Evolutionary conservation across 2,888 invertebrate species (phyloP).

Genomic region (Nesidiocoris tenuis): DNA sequence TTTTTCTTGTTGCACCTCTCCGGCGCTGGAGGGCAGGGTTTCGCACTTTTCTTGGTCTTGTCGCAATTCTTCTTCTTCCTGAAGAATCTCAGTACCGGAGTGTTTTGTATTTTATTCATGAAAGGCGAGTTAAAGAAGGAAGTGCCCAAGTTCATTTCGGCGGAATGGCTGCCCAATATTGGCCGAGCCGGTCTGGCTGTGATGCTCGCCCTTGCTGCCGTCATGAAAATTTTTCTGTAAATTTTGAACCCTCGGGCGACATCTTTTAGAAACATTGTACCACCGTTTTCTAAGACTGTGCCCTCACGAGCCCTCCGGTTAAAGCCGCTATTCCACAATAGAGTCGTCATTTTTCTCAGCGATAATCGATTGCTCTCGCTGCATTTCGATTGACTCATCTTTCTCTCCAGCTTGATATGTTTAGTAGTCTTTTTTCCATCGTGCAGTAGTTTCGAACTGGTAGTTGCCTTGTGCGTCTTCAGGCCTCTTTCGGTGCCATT

Average conservation of each 20-base stretch:
- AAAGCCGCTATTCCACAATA: not conserved
- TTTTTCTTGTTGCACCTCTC: constrained; percentile 4
- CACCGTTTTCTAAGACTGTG: not conserved
- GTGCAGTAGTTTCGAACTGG: no score
- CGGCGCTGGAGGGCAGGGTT: constrained; percentile 3
- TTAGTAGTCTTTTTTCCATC: no score
- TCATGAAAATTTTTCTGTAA: not conserved
- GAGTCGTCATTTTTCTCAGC: not conserved
- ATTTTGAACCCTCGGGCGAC: not conserved
- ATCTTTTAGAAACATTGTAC: not conserved
- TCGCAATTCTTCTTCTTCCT: constrained; percentile 7
- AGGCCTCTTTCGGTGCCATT: no score
- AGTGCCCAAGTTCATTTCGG: not conserved
- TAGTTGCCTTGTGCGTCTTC: no score
- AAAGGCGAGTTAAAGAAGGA: not conserved
- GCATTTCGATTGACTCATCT: no score
- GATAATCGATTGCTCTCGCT: not conserved
- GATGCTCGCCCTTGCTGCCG: not conserved
- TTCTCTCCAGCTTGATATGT: no score
- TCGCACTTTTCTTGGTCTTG: not conserved
- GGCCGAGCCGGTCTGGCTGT: not conserved
- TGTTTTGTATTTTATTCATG: not conserved
- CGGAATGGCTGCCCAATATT: not conserved
- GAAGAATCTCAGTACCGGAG: constrained; percentile 11
- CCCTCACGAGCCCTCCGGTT: not conserved